Percentiles rank a stretch among this genome's conserved stretches.
phyloP scores from a whole-genome alignment of 92 coral and sea anemone genomes.

The Siderastrea siderea region DNA sequence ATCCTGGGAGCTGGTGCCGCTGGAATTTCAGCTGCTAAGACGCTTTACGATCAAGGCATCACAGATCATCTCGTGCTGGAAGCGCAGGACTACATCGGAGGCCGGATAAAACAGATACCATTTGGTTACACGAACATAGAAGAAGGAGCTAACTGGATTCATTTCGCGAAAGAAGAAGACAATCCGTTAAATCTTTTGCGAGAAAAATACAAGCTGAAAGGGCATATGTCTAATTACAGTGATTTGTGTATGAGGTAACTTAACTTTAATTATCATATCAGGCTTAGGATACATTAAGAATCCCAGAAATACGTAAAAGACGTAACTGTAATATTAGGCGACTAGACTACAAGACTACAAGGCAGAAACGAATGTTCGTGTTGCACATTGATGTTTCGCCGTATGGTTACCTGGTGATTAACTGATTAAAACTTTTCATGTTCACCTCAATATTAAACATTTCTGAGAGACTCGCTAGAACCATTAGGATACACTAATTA shows the following conservation, averaged over 20 bases:
- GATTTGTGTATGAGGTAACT: conserved; percentile 32
- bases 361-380: too few species aligned
- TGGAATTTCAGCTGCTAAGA: conserved; percentile 80
- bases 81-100: conserved; percentile 87
- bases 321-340: neutral
- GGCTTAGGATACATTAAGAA: neutral
- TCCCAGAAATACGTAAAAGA: neutral
- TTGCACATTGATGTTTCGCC: too few species aligned
- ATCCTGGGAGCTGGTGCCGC: conserved; percentile 89
- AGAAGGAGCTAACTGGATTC: conserved; percentile 89
- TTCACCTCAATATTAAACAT: too few species aligned
- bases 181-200: conserved; percentile 35
- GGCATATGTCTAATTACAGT: conserved; percentile 40
- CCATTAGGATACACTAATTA: too few species aligned
- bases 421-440: too few species aligned
- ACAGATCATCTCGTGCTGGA: conserved; percentile 79
- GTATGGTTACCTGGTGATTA: too few species aligned
- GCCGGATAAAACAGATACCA: conserved; percentile 63
- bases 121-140: conserved; percentile 66
- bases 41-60: conserved; percentile 2
- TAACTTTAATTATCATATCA: too few species aligned
- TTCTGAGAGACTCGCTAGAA: too few species aligned
- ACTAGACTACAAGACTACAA: too few species aligned
- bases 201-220: conserved; percentile 14
- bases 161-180: conserved; percentile 57